Base-by-base conservation (phyloP, 2,113 vertebrate species). In the rabbit (Oryctolagus cuniculus) region DNA sequence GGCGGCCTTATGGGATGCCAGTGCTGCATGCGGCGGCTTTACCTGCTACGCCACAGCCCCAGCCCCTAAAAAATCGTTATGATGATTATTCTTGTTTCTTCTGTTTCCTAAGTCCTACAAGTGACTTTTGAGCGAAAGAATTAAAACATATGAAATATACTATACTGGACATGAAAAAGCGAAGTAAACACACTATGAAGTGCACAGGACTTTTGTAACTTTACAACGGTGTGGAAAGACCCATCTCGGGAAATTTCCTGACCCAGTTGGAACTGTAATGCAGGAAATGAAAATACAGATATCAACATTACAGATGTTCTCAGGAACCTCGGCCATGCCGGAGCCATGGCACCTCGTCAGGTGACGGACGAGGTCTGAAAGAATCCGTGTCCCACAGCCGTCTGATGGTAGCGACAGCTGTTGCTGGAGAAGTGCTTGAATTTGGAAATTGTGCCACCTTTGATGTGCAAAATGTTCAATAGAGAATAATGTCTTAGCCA, bases 111-210 rank as follows among this genome's bases (percentile, higher is more conserved):
- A 77, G 3, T 67, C 61, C 89, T 25, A 3, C 92, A 89, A 94
- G 69, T 90, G 61, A 5, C 34, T 80, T 86, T 44, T 84, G 53
- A 49, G 61, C 8, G 27, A 49, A 77, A 93, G 29, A 5, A 36
- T 91, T 24, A n/a, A 84, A 69, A 25, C 21, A 0, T 58, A 6
- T 88, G 63, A 82, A 81, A 73, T 51, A 77, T 27, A 22, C 72
- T 55, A 53, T 27, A 31, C 38, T 25, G 10, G 6, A 4, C 64
- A 63, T 64, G 6, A 67, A 89, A 89, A 93, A 51, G 24, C n/a
- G 80, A 84, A 95, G 51, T 21, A 90, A 79, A 79, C 19, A 53
- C 38, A 10, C 80, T 70, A 79, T 58, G 58, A 77, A 82, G 44
- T 44, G 22, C 38, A 44, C 5, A 64, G 15, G 80, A 10, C 53